These are phyloP conservation scores for Drosophila ananassae DNA, from an alignment of 1,140 invertebrate genomes.

Conservation along the genomic window DNA sequence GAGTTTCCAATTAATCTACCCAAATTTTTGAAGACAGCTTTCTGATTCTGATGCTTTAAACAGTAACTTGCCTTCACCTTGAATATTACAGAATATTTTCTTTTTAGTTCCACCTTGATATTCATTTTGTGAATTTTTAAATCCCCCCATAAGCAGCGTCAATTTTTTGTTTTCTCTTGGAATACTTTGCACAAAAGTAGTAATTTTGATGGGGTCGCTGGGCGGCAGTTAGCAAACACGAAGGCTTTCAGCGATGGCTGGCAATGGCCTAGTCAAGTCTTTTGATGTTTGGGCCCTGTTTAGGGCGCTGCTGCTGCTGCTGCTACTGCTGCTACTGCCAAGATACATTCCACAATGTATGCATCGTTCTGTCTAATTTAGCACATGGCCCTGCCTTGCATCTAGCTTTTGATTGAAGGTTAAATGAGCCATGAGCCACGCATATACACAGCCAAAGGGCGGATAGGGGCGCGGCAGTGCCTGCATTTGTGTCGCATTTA, in stretches of 20 bases:
- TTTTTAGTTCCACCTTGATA: neutral
- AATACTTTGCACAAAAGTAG: slow-evolving; percentile 30
- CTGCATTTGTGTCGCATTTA: slow-evolving; percentile 54
- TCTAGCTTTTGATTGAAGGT: slow-evolving; percentile 75
- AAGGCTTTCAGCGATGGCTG: slow-evolving; percentile 31
- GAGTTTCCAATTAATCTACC: neutral
- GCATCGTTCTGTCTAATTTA: slow-evolving; percentile 66
- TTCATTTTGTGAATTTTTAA: slow-evolving; percentile 5
- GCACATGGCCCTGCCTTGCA: slow-evolving; percentile 52
- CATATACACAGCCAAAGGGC: slow-evolving; percentile 16
- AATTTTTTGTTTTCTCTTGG: slow-evolving; percentile 10
- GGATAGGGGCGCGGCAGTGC: slow-evolving; percentile 29
- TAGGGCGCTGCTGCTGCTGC: slow-evolving; percentile 37
- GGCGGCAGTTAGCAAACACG: slow-evolving; percentile 48
- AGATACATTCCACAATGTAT: slow-evolving; percentile 44
- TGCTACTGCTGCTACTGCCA: slow-evolving; percentile 34
- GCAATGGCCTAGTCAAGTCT: slow-evolving; percentile 49
- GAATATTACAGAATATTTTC: neutral
- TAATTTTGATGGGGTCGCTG: slow-evolving; percentile 25
- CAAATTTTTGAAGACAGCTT: neutral
- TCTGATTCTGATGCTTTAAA: neutral
- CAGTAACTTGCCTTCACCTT: neutral
- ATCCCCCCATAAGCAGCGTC: neutral
- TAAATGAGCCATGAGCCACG: slow-evolving; percentile 71
- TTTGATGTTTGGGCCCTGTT: slow-evolving; percentile 47